Percentiles rank a stretch among this genome's conserved stretches.
Conservation (phyloP, 1,140 invertebrate genomes). For the Lepidurus packardi region DNA sequence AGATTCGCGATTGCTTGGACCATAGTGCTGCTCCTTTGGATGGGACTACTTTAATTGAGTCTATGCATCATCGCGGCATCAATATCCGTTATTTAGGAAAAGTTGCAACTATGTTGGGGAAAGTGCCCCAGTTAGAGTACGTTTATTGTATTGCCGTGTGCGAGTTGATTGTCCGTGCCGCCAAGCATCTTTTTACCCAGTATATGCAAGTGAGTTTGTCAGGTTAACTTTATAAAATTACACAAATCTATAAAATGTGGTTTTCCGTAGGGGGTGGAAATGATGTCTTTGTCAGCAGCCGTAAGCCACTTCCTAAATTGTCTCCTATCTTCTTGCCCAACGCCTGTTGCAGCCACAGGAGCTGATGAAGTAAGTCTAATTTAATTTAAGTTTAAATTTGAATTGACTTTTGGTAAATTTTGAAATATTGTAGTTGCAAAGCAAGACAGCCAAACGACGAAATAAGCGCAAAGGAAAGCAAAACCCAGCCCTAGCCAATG, state of each 20-base stretch:
- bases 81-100: conserved; percentile 94
- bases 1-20: conserved; percentile 86
- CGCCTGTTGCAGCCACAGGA: conserved; percentile 48
- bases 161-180: conserved; percentile 77
- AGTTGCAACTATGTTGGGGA: conserved; percentile 67
- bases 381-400: conserved; percentile 16
- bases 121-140: conserved; percentile 77
- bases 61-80: conserved; percentile 88
- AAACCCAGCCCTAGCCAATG: conserved; percentile 50
- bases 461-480: conserved; percentile 56
- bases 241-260: not conserved
- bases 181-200: conserved; percentile 87
- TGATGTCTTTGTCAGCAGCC: conserved; percentile 79
- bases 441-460: conserved; percentile 59
- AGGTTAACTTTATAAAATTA: conserved; percentile 23
- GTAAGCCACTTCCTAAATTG: conserved; percentile 95
- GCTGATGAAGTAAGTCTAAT: conserved; percentile 56
- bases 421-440: conserved; percentile 45
- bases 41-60: conserved; percentile 86
- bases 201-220: conserved; percentile 70
- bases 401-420: not conserved
- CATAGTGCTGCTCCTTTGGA: conserved; percentile 91
- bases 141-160: conserved; percentile 77
- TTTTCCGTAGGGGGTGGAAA: conserved; percentile 61
- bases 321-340: conserved; percentile 68